Evolutionary conservation across 2,113 vertebrate species (phyloP), one percentile per base, ranked within the genome.

Genomic region (Salminus brasiliensis): DNA sequence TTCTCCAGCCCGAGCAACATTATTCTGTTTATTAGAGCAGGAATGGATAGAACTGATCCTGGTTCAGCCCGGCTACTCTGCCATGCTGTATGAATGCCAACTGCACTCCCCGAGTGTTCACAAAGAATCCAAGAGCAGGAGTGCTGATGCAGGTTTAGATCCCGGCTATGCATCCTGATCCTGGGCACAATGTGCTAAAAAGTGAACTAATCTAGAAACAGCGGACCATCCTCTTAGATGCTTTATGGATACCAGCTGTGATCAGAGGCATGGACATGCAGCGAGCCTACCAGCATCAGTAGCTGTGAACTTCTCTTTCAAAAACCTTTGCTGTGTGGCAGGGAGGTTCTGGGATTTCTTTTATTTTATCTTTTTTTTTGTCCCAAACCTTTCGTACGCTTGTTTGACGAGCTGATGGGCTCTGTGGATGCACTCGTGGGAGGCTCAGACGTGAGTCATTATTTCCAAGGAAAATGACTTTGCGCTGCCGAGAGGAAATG

Each of bases 381-480:
- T 43, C 16, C 89, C 89, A 85, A 85, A 80, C 72, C 47, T 81
- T 78, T 68, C 63, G 68, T 87, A 82, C 10, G 5, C 78, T 60
- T 34, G 25, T 83, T 83, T 81, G 85, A 86, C 80, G 80, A 81
- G 74, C 45, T 81, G 81, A 82, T 47, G 80, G 79, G 71, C 77
- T 77, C 81, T 69, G 60, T 30, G 53, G 68, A 65, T 57, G 55
- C 57, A 34, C 72, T 80, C 67, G 70, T 79, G 70, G 53, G 63
- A 45, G 81, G 49, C 76, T 81, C 25, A 83, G 77, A 85, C 74
- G 76, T 41, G 67, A 85, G 81, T 83, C 76, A 87, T 89, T 78
- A 84, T 82, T 83, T 82, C 87, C 76, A 86, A 72, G 75, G 73
- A 79, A 81, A 88, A 86, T 76, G 80, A 89, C 23, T 74, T 43